phyloP scores from a whole-genome alignment of 2,797 vertebrate species.

The Neopelma chrysocephalum region DNA sequence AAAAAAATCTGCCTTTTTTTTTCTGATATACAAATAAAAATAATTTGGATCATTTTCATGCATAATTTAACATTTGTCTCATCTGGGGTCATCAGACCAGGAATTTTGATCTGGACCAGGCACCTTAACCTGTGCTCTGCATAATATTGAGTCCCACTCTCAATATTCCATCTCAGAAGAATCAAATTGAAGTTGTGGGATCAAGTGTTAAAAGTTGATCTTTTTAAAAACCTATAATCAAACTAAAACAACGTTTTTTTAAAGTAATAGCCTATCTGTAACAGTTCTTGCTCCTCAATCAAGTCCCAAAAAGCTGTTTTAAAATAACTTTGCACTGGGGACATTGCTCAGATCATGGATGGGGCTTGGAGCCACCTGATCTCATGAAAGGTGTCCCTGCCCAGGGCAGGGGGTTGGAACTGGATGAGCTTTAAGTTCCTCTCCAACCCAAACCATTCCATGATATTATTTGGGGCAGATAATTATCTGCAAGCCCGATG shows the following conservation, averaged over 20 bases:
- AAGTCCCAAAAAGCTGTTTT: background rate
- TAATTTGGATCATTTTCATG: background rate
- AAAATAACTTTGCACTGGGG: background rate
- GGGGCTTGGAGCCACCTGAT: background rate
- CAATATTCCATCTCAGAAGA: background rate
- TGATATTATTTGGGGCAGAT: background rate
- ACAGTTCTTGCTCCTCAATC: background rate
- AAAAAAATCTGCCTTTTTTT: background rate
- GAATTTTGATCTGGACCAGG: background rate
- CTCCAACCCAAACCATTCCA: background rate
- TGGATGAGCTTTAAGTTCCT: background rate
- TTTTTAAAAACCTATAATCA: background rate
- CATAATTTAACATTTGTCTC: background rate
- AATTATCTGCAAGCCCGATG: background rate
- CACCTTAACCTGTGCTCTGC: background rate
- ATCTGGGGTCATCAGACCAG: background rate
- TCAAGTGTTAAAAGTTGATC: background rate
- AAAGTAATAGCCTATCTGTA: background rate
- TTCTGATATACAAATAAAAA: background rate
- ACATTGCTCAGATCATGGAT: background rate
- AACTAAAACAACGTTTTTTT: background rate
- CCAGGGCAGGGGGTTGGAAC: background rate
- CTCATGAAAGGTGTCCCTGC: background rate
- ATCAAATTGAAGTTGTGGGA: background rate
- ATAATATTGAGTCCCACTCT: background rate